phyloP scores from a whole-genome alignment of 2,888 invertebrate species.

The Cephus spinipes region DNA sequence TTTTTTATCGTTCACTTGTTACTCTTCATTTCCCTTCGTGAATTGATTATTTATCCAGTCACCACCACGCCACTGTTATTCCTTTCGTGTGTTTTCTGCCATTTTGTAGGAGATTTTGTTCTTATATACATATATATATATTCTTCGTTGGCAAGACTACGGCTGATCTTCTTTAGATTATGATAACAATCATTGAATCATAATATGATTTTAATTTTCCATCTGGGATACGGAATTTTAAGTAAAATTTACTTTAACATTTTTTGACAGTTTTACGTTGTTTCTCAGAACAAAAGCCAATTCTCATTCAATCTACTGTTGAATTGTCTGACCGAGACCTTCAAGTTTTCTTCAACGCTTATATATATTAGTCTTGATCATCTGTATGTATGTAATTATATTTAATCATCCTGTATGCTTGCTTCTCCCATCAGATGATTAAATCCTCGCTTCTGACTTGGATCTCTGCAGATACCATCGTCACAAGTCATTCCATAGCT shows the following conservation, averaged over 20 bases:
- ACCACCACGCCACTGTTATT: background rate
- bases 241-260: background rate
- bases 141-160: background rate
- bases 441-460: slow-evolving; percentile 23
- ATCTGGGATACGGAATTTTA: background rate
- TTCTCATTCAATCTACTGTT: background rate
- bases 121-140: too few species aligned
- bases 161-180: background rate
- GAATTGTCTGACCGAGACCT: background rate
- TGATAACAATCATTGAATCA: background rate
- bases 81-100: background rate
- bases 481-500: slow-evolving; percentile 39
- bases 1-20: background rate
- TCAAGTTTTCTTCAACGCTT: background rate
- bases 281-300: background rate
- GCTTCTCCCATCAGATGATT: slow-evolving; percentile 9
- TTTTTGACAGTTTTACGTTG: background rate
- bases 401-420: background rate
- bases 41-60: background rate
- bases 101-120: background rate
- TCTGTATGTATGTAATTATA: background rate
- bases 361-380: background rate
- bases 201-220: background rate
- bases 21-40: background rate
- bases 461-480: slow-evolving; percentile 33